Evolutionary conservation across 2,888 invertebrate genomes (phyloP).

Genomic region (Melanargia galathea): DNA sequence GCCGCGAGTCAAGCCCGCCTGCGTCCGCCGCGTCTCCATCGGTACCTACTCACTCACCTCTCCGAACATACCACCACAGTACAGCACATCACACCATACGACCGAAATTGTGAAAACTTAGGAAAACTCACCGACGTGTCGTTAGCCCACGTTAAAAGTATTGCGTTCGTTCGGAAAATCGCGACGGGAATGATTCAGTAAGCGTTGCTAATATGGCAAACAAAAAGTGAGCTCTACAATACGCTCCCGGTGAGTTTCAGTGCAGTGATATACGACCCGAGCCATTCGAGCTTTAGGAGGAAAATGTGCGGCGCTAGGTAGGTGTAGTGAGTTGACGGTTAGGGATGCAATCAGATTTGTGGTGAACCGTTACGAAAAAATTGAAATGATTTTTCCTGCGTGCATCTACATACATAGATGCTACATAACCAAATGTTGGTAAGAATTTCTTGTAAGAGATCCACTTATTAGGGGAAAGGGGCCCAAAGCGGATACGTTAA

Average conservation of each 20-base stretch:
- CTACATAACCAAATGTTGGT: conserved; percentile 18
- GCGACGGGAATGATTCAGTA: conserved; percentile 81
- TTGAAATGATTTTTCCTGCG: conserved; percentile 15
- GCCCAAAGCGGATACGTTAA: no score
- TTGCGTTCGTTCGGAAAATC: conserved; percentile 40
- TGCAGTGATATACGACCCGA: conserved; percentile 62
- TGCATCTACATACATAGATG: background rate
- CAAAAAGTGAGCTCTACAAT: conserved; percentile 79
- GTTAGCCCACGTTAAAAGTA: conserved; percentile 30
- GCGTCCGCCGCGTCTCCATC: conserved; percentile 82
- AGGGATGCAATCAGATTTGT: conserved; percentile 28
- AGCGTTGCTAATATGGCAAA: conserved; percentile 85
- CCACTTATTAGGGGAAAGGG: background rate
- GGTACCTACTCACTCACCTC: conserved; percentile 62
- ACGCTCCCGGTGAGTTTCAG: conserved; percentile 78
- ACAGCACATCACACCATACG: conserved; percentile 57
- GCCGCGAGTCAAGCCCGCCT: conserved; percentile 81
- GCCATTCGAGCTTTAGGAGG: conserved; percentile 32
- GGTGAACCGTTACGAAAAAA: conserved; percentile 14
- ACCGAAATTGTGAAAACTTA: conserved; percentile 48
- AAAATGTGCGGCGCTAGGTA: conserved; percentile 38
- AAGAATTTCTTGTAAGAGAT: conserved; percentile 3
- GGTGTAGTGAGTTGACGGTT: conserved; percentile 33
- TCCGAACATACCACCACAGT: conserved; percentile 49
- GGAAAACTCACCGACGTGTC: conserved; percentile 28